Evolutionary conservation across 2,113 vertebrate species (phyloP).

Genomic region (Meles meles): DNA sequence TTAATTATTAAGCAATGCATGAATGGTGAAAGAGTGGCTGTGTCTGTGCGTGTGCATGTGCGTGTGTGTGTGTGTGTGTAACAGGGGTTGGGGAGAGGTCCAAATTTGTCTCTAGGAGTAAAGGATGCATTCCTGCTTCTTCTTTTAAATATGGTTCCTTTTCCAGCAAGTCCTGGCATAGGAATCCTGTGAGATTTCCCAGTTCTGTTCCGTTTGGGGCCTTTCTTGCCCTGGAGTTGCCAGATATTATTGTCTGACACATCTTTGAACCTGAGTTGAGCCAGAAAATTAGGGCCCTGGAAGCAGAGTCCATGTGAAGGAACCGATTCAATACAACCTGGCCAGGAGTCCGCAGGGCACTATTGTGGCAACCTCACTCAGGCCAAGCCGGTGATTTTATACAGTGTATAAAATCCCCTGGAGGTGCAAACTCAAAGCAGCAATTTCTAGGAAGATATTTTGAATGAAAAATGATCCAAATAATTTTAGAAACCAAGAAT

Average conservation of each 20-base stretch:
- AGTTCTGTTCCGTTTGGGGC: not conserved
- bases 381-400: not conserved
- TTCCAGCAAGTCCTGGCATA: constrained; percentile 24
- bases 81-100: fast-evolving
- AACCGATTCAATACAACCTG: not conserved
- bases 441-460: not conserved
- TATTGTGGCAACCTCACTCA: not conserved
- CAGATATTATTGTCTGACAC: constrained; percentile 47
- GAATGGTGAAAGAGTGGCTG: not conserved
- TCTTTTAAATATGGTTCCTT: not conserved
- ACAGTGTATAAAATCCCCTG: not conserved
- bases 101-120: not conserved
- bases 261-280: constrained; percentile 42
- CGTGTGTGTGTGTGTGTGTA: not conserved
- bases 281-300: not conserved
- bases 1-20: not conserved
- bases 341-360: not conserved
- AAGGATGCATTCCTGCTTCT: not conserved
- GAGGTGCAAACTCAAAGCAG: not conserved
- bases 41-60: too few relatives aligned
- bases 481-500: not conserved
- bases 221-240: not conserved
- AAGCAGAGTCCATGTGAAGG: not conserved
- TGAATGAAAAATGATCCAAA: not conserved
- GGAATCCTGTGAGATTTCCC: not conserved